Percentiles rank a stretch among this genome's conserved stretches.
Conservation (phyloP, 1,140 invertebrate species). For the Dreissena polymorpha region DNA sequence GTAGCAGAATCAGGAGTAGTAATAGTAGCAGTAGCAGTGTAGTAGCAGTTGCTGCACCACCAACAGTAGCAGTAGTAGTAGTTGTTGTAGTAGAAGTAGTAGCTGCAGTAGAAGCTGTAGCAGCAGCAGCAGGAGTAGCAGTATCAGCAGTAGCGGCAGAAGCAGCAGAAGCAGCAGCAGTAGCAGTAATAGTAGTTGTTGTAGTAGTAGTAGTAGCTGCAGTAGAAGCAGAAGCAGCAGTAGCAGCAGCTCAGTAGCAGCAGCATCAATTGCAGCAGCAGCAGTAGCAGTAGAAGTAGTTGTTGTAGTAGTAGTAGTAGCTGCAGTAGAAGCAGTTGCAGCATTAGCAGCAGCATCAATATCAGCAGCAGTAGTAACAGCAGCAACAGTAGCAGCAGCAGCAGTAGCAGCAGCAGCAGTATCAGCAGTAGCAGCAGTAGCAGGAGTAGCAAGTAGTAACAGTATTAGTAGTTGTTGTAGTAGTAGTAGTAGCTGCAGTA, state of each 20-base stretch:
- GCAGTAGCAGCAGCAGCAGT: too few relatives aligned
- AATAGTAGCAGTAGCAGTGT: slow-evolving; percentile 5
- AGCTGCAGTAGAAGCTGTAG: slow-evolving; percentile 20
- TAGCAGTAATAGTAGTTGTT: slow-evolving; percentile 14
- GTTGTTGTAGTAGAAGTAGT: slow-evolving; percentile 19
- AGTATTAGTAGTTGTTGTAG: too few relatives aligned
- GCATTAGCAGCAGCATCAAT: too few relatives aligned
- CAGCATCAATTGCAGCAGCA: slow-evolving; percentile 43
- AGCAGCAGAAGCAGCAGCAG: neutral
- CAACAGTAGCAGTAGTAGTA: slow-evolving; percentile 9
- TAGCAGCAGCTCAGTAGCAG: slow-evolving; percentile 43
- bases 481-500: too few relatives aligned
- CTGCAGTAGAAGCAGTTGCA: slow-evolving; percentile 8
- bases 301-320: slow-evolving; percentile 41
- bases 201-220: slow-evolving; percentile 50
- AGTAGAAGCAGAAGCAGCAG: too few relatives aligned
- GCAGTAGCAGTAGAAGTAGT: slow-evolving; percentile 40
- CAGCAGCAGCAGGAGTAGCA: slow-evolving; percentile 45
- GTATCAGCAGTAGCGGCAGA: slow-evolving; percentile 39
- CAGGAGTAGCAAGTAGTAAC: too few relatives aligned
- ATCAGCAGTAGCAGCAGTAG: too few relatives aligned
- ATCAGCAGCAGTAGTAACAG: too few relatives aligned
- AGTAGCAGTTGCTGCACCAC: too few relatives aligned
- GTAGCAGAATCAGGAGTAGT: slow-evolving; percentile 10
- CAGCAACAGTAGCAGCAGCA: too few relatives aligned